phyloP scores from a whole-genome alignment of 2,797 vertebrate genomes.

The Limnodromus scolopaceus region DNA sequence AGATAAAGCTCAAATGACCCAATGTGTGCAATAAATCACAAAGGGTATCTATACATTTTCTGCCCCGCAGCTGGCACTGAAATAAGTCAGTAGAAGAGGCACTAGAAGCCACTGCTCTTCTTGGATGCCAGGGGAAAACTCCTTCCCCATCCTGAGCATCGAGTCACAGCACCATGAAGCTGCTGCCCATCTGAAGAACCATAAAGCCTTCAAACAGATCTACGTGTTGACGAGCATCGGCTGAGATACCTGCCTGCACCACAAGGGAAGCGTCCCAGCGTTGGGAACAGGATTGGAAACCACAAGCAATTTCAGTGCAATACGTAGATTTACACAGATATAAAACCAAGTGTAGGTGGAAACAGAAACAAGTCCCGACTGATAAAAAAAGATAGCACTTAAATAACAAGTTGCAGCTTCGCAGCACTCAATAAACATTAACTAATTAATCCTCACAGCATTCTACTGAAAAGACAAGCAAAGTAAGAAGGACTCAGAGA shows the following conservation, averaged over 20 bases:
- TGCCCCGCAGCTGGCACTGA: neutral
- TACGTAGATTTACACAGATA: neutral
- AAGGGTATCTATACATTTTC: accelerated
- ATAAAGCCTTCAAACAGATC: neutral
- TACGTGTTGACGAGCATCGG: accelerated
- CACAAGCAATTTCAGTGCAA: neutral
- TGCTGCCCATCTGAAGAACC: neutral
- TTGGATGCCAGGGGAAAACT: neutral
- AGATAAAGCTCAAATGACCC: neutral
- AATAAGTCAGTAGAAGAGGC: neutral
- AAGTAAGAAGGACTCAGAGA: neutral
- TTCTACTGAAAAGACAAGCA: neutral
- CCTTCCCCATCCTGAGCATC: neutral
- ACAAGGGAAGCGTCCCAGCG: accelerated
- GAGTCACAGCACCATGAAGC: neutral
- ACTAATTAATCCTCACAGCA: slow-evolving; percentile 41
- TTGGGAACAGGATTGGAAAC: neutral
- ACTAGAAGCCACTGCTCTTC: neutral
- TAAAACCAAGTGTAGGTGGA: neutral
- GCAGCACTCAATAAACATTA: slow-evolving; percentile 26
- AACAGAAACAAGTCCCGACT: neutral
- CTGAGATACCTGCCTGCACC: neutral
- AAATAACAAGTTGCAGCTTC: slow-evolving; percentile 21
- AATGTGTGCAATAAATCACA: accelerated
- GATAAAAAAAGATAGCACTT: slow-evolving; percentile 24